phyloP scores from a whole-genome alignment of 2,888 invertebrate species.

The Mesorhabditis sp. region DNA sequence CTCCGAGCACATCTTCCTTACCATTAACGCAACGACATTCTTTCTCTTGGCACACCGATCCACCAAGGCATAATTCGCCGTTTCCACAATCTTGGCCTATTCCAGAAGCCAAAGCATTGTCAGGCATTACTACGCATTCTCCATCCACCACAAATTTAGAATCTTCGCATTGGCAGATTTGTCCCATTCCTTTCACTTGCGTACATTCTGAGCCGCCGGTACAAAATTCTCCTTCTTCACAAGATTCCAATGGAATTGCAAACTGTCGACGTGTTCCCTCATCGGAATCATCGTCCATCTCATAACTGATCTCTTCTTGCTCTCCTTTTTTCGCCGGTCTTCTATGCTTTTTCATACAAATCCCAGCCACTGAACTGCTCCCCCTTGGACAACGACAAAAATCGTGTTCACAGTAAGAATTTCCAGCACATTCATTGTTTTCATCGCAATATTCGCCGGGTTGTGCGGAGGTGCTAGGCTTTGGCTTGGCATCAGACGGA shows the following conservation, averaged over 20 bases:
- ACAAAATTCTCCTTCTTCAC: constrained; percentile 39
- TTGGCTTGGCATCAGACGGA: neutral
- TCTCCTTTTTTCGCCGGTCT: constrained; percentile 15
- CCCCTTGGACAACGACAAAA: constrained; percentile 50
- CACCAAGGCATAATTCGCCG: constrained; percentile 42
- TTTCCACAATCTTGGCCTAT: constrained; percentile 30
- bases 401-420: constrained; percentile 39
- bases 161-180: constrained; percentile 44
- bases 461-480: constrained; percentile 26
- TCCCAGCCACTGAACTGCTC: constrained; percentile 38
- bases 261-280: constrained; percentile 13
- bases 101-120: constrained; percentile 23
- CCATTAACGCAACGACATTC: constrained; percentile 33
- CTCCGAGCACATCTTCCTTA: constrained; percentile 35
- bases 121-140: constrained; percentile 31
- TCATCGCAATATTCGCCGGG: constrained; percentile 52
- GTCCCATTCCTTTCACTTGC: constrained; percentile 35
- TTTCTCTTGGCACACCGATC: constrained; percentile 29
- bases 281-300: constrained; percentile 2
- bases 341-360: constrained; percentile 27
- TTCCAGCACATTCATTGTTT: constrained; percentile 41
- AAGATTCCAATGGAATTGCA: constrained; percentile 38
- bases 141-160: constrained; percentile 27
- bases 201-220: constrained; percentile 42
- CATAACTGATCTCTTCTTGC: constrained; percentile 5